Base-by-base conservation (phyloP, 2,113 vertebrate species). In the Chaetodon trifascialis region DNA sequence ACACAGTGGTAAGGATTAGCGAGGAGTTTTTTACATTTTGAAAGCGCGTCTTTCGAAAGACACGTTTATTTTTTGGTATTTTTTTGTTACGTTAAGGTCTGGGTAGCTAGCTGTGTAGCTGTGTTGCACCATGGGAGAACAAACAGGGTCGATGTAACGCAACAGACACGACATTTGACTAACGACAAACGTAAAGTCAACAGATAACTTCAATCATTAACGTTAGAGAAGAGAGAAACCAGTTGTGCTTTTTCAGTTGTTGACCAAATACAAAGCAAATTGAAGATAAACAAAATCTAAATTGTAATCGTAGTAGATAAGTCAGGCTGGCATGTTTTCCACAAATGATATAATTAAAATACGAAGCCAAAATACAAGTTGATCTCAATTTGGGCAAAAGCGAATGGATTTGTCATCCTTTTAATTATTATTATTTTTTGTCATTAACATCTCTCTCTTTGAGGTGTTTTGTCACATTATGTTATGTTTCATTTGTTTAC, bases 91-190 rank as follows among this genome's bases (percentile, higher is more conserved):
- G 72, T 74, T 67, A n/a, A 66, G 23, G 34, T 30, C 19, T 38
- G 34, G 38, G 21, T 14, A 60, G 88, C 76, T 82, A 79, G 74
- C 83, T 7, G 4, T 67, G 47, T 80, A 86, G 73, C 88, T 30
- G 49, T 81, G 78, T 80, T 84, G 73, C 52, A 44, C 23, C 58
- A 60, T 58, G 46, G 38, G 52, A 79, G 76, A 88, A 90, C 81
- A 89, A 92, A 83, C 49, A 46, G 63, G 77, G 70, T 79, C 80
- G 82, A 51, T 64, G 77, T 17, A 80, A 66, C 63, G 11, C 7
- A 38, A 49, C 36, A 58, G 72, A 80, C 71, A 59, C 82, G 79
- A 79, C 84, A 40, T 75, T 63, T 70, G 70, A 63, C 42, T 25
- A 64, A 60, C 34, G 12, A 59, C 46, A 34, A 25, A 6, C 0